Percentiles rank a stretch among this genome's conserved stretches.
Conservation (phyloP, 2,113 vertebrate genomes). For the Dipodomys ordii region DNA sequence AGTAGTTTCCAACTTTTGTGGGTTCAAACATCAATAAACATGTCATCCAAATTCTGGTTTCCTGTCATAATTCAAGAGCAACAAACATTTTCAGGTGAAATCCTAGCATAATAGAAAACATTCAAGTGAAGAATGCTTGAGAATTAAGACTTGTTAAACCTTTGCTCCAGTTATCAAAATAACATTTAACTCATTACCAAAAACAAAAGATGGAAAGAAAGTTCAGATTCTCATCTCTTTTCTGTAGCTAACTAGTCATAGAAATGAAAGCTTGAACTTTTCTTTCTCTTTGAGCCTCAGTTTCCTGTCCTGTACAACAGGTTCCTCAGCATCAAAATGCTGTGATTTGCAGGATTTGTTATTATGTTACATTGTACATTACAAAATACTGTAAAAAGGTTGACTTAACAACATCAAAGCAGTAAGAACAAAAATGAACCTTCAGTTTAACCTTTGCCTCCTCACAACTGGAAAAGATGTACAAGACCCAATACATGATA, state of each 20-base stretch:
- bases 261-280: neutral
- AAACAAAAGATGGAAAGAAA: neutral
- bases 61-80: neutral
- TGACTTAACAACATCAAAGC: neutral
- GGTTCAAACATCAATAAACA: neutral
- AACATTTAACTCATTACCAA: neutral
- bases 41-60: neutral
- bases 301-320: neutral
- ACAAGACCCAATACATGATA: neutral
- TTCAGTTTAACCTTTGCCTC: neutral
- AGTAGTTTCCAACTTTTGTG: neutral
- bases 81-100: neutral
- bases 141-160: neutral
- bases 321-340: neutral
- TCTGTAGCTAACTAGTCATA: neutral
- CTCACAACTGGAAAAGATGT: slow-evolving; percentile 25
- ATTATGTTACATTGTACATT: neutral
- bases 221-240: neutral
- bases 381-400: neutral
- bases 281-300: neutral
- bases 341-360: neutral
- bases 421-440: neutral
- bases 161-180: neutral
- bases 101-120: neutral
- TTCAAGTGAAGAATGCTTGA: neutral